Evolutionary conservation across 2,113 vertebrate genomes (phyloP), one percentile per base, ranked within the genome.

Genomic region (Nansenia antarctica): DNA sequence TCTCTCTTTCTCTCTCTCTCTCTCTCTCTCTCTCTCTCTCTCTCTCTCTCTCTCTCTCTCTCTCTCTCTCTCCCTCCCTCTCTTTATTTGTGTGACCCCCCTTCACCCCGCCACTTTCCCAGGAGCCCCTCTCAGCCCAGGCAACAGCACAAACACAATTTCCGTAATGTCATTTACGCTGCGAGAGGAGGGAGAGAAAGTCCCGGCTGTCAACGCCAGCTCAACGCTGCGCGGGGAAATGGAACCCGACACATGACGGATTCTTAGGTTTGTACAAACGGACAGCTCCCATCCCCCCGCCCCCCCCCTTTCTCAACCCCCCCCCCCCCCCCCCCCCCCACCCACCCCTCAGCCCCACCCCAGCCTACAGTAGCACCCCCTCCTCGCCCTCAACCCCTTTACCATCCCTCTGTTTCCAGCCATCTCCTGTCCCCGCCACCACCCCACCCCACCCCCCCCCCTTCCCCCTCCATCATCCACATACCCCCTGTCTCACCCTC

Each of bases 111-210:
- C n/a, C 58, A 60, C 15, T 60, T 34, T 60, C 58, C 58, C 58
- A 34, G 58, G 31, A 32, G 30, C 93, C 91, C 86, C 82, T n/a
- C n/a, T n/a, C 55, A 60, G 76, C 74, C 79, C 72, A 69, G 86
- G 93, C 92, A 88, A 91, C 89, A 90, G 91, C 91, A 82, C 92
- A 95, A 98, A 96, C 94, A 95, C 94, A 95, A 97, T 96, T 97
- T 98, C 93, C 91, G 86, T 98, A 98, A 98, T 97, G 95, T 97
- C 93, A 96, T 97, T 98, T 97, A 90, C 78, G 90, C 92, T 88
- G 86, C 89, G 91, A 5, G 92, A 94, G 93, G 88, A 94, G 94
- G 95, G 90, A 81, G 87, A 87, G 81, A 87, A 89, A 89, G 90
- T 88, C 94, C 91, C 87, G 91, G 90, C 95, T 96, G 97, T 98